Percentiles rank a stretch among this genome's conserved stretches.
These are phyloP conservation scores for Diachasmimorpha longicaudata DNA, from an alignment of 1,140 invertebrate genomes.

Conservation along the genomic window DNA sequence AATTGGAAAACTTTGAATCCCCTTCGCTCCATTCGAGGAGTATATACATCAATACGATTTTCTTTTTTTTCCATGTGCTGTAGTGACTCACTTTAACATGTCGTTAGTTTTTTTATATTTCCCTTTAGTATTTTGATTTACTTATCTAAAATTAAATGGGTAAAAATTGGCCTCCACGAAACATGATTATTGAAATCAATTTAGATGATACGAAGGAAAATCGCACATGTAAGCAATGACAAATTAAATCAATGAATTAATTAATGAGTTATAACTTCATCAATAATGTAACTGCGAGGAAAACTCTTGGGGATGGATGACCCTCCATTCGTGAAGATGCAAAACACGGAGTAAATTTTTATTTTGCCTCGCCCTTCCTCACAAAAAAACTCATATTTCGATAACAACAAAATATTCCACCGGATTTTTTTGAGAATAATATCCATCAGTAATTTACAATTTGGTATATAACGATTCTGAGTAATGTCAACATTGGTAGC, in stretches of 20 bases:
- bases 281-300: too few relatives aligned
- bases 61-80: not conserved
- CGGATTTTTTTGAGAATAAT: not conserved
- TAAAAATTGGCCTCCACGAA: not conserved
- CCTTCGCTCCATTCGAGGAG: not conserved
- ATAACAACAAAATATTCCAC: not conserved
- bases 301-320: too few relatives aligned
- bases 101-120: not conserved
- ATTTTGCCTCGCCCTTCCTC: too few relatives aligned
- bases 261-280: not conserved
- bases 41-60: not conserved
- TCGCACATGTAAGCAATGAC: slow-evolving; percentile 37
- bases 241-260: not conserved
- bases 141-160: not conserved
- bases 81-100: not conserved
- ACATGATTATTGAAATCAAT: slow-evolving; percentile 43
- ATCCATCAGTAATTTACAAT: not conserved
- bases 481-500: not conserved
- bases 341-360: too few relatives aligned
- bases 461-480: not conserved
- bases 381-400: not conserved
- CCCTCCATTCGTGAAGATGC: too few relatives aligned
- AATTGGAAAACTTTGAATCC: not conserved
- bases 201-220: slow-evolving; percentile 40
- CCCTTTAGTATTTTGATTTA: not conserved